These are phyloP conservation scores for Aldabrachelys gigantea DNA, from an alignment of 2,113 vertebrate genomes.

Conservation along the genomic window DNA sequence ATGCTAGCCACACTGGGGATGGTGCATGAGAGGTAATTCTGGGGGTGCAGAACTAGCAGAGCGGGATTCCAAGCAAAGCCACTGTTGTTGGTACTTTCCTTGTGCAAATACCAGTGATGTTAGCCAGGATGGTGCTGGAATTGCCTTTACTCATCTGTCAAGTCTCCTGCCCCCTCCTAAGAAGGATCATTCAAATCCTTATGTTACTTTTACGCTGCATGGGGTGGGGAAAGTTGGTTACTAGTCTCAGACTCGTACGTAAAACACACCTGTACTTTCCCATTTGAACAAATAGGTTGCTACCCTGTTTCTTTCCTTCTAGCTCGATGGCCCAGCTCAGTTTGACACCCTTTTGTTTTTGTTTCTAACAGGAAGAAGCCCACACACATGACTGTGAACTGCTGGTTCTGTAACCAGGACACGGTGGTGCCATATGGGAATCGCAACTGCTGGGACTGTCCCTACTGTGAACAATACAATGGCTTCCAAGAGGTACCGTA, in stretches of 20 bases:
- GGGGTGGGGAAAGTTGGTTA: neutral
- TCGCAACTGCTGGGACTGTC: conserved; percentile 98
- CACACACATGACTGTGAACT: conserved; percentile 89
- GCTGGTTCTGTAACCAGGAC: conserved; percentile 97
- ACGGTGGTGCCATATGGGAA: conserved; percentile 95
- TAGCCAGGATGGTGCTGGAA: neutral
- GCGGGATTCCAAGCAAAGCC: neutral
- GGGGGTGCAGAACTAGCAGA: neutral
- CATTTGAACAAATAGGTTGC: neutral
- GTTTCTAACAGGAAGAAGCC: conserved; percentile 86
- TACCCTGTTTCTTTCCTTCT: neutral
- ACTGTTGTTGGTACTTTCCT: neutral
- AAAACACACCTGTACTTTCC: neutral
- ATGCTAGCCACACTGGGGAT: neutral
- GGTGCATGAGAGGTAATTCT: neutral
- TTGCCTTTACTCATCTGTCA: neutral
- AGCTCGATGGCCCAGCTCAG: neutral
- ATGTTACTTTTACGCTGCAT: fast-evolving
- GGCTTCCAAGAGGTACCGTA: conserved; percentile 92
- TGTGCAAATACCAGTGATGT: neutral
- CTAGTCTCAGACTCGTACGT: neutral
- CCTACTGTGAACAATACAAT: conserved; percentile 98
- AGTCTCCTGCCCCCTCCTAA: neutral
- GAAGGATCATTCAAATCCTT: neutral
- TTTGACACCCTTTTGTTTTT: neutral